Base-by-base conservation (phyloP, 2,113 vertebrate genomes). In the Xenopus laevis region DNA sequence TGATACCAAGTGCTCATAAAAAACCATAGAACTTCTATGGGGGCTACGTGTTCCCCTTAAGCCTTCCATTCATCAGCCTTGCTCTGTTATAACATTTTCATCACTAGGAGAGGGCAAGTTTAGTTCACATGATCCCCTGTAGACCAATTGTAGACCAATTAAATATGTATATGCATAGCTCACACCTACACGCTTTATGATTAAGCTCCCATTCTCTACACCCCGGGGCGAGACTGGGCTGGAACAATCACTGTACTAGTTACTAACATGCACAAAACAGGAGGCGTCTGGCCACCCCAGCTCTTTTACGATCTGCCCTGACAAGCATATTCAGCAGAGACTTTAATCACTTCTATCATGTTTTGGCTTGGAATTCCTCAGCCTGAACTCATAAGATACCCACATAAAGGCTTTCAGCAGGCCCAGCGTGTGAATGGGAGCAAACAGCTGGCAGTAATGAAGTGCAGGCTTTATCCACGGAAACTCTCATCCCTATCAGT, bases 381-480 rank as follows among this genome's bases (percentile, higher is more conserved):
- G 53, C 13, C 8, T 55, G 3, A 55, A 17, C 53, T 55, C 53
- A 55, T n/a, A n/a, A 9, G 33, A 3, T 55, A n/a, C 53, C 53
- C 15, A 55, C 53, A 55, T 13, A 55, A 55, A 55, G 53, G 6
- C 47, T 50, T 16, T 16, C 47, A 13, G 47, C 47, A 50, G 12
- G 47, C 47, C 33, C 33, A 40, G 33, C 6, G 53, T n/a, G 53
- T 55, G 53, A 16, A 23, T 77, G 74, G 53, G 67, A 77, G 10
- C 74, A 16, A 70, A 70, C 74, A 77, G 74, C 74, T 77, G 74
- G 23, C 60, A 63, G 59, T 70, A 70, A 77, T 70, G 67, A 77
- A 33, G 46, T 45, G 13, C 33, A 7, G n/a, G 47, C 46, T 23
- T 12, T 45, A 77, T 70, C 69, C 60, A 59, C 23, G 57, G 50